A percentile compares a stretch with the other conserved stretches of the same genome.
These are phyloP conservation scores for Chromis chromis DNA, from an alignment of 2,797 vertebrate genomes.

Conservation along the genomic window DNA sequence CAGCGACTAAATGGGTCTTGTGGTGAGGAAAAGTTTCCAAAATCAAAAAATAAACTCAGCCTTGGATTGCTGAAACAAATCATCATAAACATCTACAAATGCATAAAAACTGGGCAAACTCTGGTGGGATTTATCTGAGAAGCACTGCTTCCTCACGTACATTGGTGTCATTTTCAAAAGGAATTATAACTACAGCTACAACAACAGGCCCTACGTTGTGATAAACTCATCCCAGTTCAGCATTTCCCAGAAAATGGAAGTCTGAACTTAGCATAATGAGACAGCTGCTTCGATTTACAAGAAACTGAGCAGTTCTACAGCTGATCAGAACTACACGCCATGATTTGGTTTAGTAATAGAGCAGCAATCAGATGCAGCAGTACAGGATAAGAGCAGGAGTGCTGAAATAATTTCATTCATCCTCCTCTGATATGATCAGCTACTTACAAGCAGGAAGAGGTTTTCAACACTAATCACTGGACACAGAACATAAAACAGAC, in stretches of 20 bases:
- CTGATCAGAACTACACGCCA: conserved; percentile 6
- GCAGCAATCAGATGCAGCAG: conserved; percentile 37
- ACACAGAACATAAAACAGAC: conserved; percentile 64
- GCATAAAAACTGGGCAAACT: no score
- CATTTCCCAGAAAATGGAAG: not conserved
- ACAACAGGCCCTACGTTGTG: not conserved
- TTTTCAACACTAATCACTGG: conserved; percentile 72
- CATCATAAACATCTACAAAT: no score
- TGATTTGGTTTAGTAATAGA: conserved; percentile 34
- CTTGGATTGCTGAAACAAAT: not conserved
- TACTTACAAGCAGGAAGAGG: conserved; percentile 65
- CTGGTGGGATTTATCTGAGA: no score
- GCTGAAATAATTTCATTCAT: conserved; percentile 53
- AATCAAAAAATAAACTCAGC: not conserved
- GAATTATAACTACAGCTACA: not conserved
- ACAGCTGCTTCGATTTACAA: conserved; percentile 12
- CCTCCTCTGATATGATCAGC: conserved; percentile 52
- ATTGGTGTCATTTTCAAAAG: not conserved
- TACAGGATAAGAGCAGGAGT: conserved; percentile 35
- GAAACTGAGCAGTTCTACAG: not conserved
- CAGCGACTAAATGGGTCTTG: not conserved
- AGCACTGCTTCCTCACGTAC: no score
- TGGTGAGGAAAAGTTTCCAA: conserved; percentile 6
- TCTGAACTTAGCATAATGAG: not conserved
- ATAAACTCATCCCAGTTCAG: not conserved